These are phyloP conservation scores for Myzus persicae DNA, from an alignment of 1,140 invertebrate genomes.

Conservation along the genomic window DNA sequence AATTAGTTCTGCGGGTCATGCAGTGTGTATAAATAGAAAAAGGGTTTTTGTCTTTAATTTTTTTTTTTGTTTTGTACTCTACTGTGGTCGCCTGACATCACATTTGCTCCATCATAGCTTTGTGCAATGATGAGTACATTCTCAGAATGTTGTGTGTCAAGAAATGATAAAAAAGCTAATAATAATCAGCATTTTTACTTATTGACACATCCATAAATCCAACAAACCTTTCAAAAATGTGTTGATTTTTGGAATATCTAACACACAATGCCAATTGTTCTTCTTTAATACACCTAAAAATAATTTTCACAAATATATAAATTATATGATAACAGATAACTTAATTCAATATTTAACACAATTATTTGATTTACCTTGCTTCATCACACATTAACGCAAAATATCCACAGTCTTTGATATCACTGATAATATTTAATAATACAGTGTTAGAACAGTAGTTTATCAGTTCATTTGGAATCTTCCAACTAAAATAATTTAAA, in stretches of 20 bases:
- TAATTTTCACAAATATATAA: slow-evolving; percentile 4
- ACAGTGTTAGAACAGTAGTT: not conserved
- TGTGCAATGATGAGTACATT: slow-evolving; percentile 44
- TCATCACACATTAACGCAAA: not conserved
- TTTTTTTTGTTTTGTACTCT: slow-evolving; percentile 42
- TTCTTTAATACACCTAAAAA: slow-evolving; percentile 23
- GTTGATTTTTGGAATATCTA: slow-evolving; percentile 6
- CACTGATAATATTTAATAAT: slow-evolving; percentile 10
- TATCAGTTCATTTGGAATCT: slow-evolving; percentile 30
- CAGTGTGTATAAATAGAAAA: slow-evolving; percentile 60
- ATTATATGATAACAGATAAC: not conserved
- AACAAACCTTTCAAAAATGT: slow-evolving; percentile 16
- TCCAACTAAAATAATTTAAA: slow-evolving; percentile 14
- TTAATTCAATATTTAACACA: not conserved
- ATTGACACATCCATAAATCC: not conserved
- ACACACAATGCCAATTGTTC: slow-evolving; percentile 14
- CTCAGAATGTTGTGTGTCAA: not conserved
- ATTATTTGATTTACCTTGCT: not conserved
- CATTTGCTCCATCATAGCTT: slow-evolving; percentile 51
- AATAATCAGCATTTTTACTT: not conserved
- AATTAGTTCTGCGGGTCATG: not conserved
- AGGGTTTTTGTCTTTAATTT: slow-evolving; percentile 53
- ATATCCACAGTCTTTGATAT: not conserved
- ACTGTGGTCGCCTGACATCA: slow-evolving; percentile 36
- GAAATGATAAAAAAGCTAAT: not conserved